Evolutionary conservation across 2,888 invertebrate genomes (phyloP), one percentile per base, ranked within the genome.

Genomic region (Tipula vernalis): DNA sequence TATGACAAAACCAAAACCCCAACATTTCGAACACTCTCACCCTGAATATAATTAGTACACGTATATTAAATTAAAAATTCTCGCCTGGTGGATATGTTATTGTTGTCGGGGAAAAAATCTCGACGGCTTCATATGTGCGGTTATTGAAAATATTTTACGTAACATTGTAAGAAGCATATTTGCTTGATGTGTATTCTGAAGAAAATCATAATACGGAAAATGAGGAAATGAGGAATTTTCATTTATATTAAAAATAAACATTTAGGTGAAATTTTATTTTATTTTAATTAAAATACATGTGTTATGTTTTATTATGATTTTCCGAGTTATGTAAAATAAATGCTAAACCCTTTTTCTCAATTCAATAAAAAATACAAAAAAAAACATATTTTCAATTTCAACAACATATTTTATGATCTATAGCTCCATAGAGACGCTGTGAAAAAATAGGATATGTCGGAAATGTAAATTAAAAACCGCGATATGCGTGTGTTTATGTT

Each of bases 251-350:
- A 51, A 71, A 71, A 71, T 71, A 71, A 13, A 71, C 28, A 71
- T 71, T 71, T 71, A 71, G 28, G 12, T 71, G 71, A 71, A 71
- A 71, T 71, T 28, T 71, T 71, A 71, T 71, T 71, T 71, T 28
- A 71, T 71, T 71, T 71, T 71, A 71, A 71, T 71, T 71, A 71
- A 71, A 71, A 71, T 71, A 71, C 71, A 71, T 71, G 71, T 71
- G 71, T 71, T 71, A 71, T 0, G 28, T 71, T 71, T 71, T 71
- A 71, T 71, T 71, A 12, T 71, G 71, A 71, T 71, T 71, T 71
- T 71, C 71, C 71, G 71, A 71, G 28, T 71, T 71, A 28, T 71
- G 71, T 71, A 71, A 71, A 28, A 18, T 71, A 28, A 28, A 28
- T 71, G 4, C 71, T 28, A 28, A 71, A 71, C 71, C 71, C 71